A percentile compares a stretch with the other conserved stretches of the same genome.
Conservation (phyloP, 2,113 vertebrate genomes). For the Perca flavescens region DNA sequence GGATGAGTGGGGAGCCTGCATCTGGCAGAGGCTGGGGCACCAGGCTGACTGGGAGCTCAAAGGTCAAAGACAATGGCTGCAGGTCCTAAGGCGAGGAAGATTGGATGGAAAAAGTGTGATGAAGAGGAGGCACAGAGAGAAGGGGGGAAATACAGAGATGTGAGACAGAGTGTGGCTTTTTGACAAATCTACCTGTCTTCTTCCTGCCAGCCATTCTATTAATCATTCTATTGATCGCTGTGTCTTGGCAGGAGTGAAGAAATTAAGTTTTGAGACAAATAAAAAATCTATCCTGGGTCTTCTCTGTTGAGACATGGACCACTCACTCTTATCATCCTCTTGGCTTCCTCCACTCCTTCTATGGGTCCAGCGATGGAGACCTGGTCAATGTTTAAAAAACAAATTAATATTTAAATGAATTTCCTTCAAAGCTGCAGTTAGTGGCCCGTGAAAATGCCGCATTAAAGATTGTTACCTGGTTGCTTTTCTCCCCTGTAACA, state of each 20-base stretch:
- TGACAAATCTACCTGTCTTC: constrained; percentile 54
- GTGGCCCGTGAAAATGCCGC: neutral
- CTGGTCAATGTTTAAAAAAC: constrained; percentile 51
- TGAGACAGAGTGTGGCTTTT: constrained; percentile 24
- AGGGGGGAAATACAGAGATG: neutral
- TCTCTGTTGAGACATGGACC: constrained; percentile 18
- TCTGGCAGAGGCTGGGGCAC: constrained; percentile 81
- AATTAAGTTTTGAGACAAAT: constrained; percentile 54
- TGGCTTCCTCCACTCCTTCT: constrained; percentile 84
- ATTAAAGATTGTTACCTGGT: constrained; percentile 77
- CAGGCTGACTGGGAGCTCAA: constrained; percentile 84
- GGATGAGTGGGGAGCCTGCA: constrained; percentile 82
- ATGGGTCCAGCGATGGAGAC: constrained; percentile 87
- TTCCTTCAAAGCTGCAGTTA: neutral
- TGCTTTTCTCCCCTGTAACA: constrained; percentile 84
- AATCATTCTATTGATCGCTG: constrained; percentile 60
- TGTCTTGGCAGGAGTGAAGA: constrained; percentile 43
- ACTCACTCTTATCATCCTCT: constrained; percentile 85
- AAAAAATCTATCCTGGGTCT: constrained; percentile 45
- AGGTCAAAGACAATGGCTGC: constrained; percentile 84
- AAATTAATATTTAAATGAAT: neutral
- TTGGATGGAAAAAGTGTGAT: neutral
- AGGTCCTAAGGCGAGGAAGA: constrained; percentile 74
- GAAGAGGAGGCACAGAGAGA: neutral
- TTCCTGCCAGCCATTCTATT: constrained; percentile 33